Conservation (phyloP, 2,113 vertebrate genomes). For the Melierax canorus region DNA sequence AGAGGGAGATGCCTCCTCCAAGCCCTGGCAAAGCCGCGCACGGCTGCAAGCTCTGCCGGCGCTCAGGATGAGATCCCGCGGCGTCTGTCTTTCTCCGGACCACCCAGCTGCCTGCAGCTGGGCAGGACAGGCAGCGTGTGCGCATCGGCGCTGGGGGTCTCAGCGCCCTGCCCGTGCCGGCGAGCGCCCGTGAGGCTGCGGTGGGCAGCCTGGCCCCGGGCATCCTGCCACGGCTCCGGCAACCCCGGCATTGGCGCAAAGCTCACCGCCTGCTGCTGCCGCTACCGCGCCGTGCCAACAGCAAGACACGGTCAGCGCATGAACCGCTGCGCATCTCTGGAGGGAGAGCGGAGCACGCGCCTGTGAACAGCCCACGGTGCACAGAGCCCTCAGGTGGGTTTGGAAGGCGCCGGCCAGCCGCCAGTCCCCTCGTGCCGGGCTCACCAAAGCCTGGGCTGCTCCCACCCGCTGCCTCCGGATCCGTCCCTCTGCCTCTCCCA, state of each 20-base stretch:
- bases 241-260: background rate
- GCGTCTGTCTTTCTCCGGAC: background rate
- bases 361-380: background rate
- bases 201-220: background rate
- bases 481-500: background rate
- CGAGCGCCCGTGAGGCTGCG: background rate
- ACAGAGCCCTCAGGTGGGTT: background rate
- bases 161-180: background rate
- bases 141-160: background rate
- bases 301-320: background rate
- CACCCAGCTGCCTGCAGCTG: background rate
- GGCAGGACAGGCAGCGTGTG: background rate
- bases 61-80: background rate
- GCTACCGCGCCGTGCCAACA: background rate
- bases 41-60: background rate
- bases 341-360: background rate
- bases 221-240: background rate
- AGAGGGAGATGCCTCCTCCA: too few relatives aligned
- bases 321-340: background rate
- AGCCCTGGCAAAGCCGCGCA: too few relatives aligned
- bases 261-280: too few relatives aligned
- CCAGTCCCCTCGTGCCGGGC: background rate
- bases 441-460: background rate
- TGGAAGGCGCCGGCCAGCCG: background rate
- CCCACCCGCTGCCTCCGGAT: background rate